A percentile compares a stretch with the other conserved stretches of the same genome.
These are phyloP conservation scores for Chelonus insularis DNA, from an alignment of 1,140 invertebrate species.

Conservation along the genomic window DNA sequence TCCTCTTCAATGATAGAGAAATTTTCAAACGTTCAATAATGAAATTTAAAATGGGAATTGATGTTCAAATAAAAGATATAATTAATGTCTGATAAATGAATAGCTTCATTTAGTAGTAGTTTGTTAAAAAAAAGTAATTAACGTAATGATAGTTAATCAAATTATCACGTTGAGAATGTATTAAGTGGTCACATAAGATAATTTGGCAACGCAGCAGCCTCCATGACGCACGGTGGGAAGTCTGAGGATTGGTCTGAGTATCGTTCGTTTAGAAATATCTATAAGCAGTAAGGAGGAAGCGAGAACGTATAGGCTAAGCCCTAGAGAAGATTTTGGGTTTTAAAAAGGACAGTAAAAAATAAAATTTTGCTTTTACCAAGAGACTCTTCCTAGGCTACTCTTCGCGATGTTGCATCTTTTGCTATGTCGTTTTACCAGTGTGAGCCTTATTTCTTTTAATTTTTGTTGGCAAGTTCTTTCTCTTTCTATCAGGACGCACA, in stretches of 20 bases:
- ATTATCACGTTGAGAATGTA: conserved; percentile 34
- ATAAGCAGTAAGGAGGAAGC: conserved; percentile 5
- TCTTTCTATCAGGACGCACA: conserved; percentile 27
- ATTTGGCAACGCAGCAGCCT: conserved; percentile 56
- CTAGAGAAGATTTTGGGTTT: conserved; percentile 35
- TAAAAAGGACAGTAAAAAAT: conserved; percentile 41
- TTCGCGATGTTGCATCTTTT: conserved; percentile 19
- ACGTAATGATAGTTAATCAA: conserved; percentile 24
- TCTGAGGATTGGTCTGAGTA: conserved; percentile 18
- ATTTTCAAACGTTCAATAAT: not conserved
- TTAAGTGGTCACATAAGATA: conserved; percentile 47
- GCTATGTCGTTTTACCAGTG: conserved; percentile 15
- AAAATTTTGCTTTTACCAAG: conserved; percentile 29
- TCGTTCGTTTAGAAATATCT: conserved; percentile 32
- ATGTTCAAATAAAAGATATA: not conserved
- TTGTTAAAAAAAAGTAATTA: no score
- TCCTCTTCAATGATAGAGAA: not conserved
- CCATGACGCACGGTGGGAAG: conserved; percentile 34
- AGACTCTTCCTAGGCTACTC: conserved; percentile 32
- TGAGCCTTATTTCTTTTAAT: conserved; percentile 9
- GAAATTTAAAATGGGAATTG: no score
- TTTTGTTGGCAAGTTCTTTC: not conserved
- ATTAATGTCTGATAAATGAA: conserved; percentile 9
- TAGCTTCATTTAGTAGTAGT: no score
- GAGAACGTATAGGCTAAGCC: conserved; percentile 41